Evolutionary conservation across 2,113 vertebrate species (phyloP).

Genomic region (Triplophysa dalaica): DNA sequence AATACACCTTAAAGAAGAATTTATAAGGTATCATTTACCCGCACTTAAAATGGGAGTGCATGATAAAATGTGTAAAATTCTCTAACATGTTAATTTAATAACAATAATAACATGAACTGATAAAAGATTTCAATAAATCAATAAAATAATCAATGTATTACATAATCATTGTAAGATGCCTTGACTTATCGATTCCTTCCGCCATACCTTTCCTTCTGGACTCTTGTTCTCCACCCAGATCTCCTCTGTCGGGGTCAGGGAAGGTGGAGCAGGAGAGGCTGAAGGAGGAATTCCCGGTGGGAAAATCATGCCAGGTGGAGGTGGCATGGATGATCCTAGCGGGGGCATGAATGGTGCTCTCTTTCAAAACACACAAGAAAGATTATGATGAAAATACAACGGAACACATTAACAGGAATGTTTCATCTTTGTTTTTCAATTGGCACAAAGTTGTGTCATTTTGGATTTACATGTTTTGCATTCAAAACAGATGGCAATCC

Average conservation of each 20-base stretch:
- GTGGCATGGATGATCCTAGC: slow-evolving; percentile 84
- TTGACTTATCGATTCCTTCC: background rate
- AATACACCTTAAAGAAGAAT: slow-evolving; percentile 77
- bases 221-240: slow-evolving; percentile 92
- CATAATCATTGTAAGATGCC: no score
- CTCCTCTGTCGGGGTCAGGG: slow-evolving; percentile 82
- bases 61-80: no score
- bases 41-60: background rate
- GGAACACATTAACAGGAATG: background rate
- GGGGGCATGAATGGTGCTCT: slow-evolving; percentile 89
- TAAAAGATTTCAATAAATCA: no score
- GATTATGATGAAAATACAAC: background rate
- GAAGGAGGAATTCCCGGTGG: slow-evolving; percentile 52
- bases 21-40: background rate
- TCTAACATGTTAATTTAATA: no score
- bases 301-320: slow-evolving; percentile 73
- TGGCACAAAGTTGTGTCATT: background rate
- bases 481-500: background rate
- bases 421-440: background rate
- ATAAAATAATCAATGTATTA: no score
- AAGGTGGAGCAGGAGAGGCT: slow-evolving; percentile 72
- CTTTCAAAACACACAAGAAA: slow-evolving; percentile 60
- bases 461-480: background rate
- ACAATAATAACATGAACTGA: no score
- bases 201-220: slow-evolving; percentile 84